Base-by-base conservation (phyloP, 1,140 invertebrate species). In the Brachionus paranguensis region DNA sequence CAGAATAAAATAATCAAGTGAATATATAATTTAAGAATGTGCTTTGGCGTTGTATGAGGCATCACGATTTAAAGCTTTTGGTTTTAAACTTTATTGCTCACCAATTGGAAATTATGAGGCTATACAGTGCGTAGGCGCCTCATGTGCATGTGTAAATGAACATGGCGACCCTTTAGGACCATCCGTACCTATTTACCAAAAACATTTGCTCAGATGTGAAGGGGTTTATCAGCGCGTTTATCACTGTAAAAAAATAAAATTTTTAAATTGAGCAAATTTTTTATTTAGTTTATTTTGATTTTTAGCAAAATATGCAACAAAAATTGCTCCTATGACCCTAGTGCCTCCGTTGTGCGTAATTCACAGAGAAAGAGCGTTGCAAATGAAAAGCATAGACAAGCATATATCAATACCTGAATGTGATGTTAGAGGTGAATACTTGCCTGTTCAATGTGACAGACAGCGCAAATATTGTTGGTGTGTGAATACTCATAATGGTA, bases 391-490 rank as follows among this genome's bases (percentile, higher is more conserved):
- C 64, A 81, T 81, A 11, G 78, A 81, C 27, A 27, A 29, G 14
- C 78, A 81, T 47, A 43, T 81, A 20, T 68, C 53, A 45, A 64
- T 81, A 37, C 78, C 78, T n/a, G 79, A 83, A 72, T 83, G 79
- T 72, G 79, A 83, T 37, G 29, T 20, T n/a, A 47, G n/a, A 47
- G 79, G 79, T 41, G 29, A 55, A 47, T 83, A 83, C 50, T 47
- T 29, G 33, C 60, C 55, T 68, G 60, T 83, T 17, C 79, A 83
- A 72, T 83, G 79, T 55, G 79, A 83, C 45, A 60, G 60, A n/a
- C 55, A 72, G 24, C 20, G 41, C 4, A 47, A 55, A 29, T 83
- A 70, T 68, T 83, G 79, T 68, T 83, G 79, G 79, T 83, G 79
- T 72, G 79, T 83, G 20, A 68, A 83, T 72, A 65, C 11, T 24